phyloP scores from a whole-genome alignment of 2,888 invertebrate genomes.

The Stenurella melanura region DNA sequence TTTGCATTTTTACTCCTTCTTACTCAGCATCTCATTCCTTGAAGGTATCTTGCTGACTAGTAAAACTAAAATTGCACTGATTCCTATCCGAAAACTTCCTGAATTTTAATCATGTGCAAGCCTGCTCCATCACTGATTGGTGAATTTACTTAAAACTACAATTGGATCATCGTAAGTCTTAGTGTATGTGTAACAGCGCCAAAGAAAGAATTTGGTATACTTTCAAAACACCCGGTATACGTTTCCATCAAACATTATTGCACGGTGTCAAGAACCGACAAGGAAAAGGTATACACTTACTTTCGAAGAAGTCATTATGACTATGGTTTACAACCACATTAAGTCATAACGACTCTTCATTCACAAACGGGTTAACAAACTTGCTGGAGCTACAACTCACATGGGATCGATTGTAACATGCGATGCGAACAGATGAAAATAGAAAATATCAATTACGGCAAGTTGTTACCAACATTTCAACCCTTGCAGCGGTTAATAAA shows the following conservation, averaged over 20 bases:
- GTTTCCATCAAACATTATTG: neutral
- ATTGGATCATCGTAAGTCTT: no score
- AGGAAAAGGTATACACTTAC: neutral
- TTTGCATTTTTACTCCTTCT: no score
- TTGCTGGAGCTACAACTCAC: neutral
- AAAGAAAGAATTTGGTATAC: neutral
- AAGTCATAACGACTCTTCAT: slow-evolving; percentile 24
- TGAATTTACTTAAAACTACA: no score
- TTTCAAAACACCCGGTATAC: neutral
- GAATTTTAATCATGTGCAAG: no score
- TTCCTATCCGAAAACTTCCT: no score
- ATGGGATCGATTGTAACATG: slow-evolving; percentile 17
- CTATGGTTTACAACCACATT: slow-evolving; percentile 4
- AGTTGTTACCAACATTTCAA: neutral
- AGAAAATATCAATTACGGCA: slow-evolving; percentile 8
- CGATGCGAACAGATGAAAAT: neutral
- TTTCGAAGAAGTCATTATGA: slow-evolving; percentile 14
- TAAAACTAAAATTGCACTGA: no score
- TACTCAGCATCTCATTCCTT: no score
- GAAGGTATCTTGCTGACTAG: no score
- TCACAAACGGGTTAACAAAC: slow-evolving; percentile 23
- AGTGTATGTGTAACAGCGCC: no score
- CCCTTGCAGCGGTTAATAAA: neutral
- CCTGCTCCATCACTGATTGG: no score
- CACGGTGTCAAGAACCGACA: neutral